phyloP scores from a whole-genome alignment of 1,140 invertebrate species.

The Heliothis subflexa region DNA sequence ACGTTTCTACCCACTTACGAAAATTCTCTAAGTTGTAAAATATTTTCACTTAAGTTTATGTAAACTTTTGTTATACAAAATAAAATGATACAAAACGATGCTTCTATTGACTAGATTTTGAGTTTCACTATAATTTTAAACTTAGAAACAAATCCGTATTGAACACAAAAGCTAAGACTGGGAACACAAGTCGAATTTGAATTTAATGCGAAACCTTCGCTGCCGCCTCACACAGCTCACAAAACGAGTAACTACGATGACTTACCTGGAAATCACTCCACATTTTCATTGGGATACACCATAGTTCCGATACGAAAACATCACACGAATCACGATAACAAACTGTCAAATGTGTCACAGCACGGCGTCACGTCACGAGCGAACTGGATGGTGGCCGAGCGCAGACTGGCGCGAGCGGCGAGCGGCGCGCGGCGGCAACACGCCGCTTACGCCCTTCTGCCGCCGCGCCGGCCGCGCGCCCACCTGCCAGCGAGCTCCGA shows the following conservation, averaged over 20 bases:
- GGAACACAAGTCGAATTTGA: slow-evolving; percentile 47
- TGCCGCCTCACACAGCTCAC: slow-evolving; percentile 20
- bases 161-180: slow-evolving; percentile 43
- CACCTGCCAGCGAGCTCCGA: slow-evolving; percentile 81
- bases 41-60: background rate
- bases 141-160: slow-evolving; percentile 33
- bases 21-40: slow-evolving; percentile 2
- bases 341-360: slow-evolving; percentile 83
- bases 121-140: slow-evolving; percentile 24
- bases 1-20: slow-evolving; percentile 16
- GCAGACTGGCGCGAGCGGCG: slow-evolving; percentile 71
- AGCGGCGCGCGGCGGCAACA: slow-evolving; percentile 61
- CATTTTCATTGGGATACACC: slow-evolving; percentile 86
- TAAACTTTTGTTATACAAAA: slow-evolving; percentile 6
- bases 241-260: slow-evolving; percentile 29
- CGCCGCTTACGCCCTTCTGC: slow-evolving; percentile 43
- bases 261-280: slow-evolving; percentile 86
- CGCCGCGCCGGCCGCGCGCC: slow-evolving; percentile 56
- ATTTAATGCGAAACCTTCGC: slow-evolving; percentile 33
- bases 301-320: slow-evolving; percentile 86
- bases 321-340: slow-evolving; percentile 84
- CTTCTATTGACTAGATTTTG: slow-evolving; percentile 27
- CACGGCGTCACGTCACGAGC: slow-evolving; percentile 78
- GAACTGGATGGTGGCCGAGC: slow-evolving; percentile 73
- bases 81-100: background rate